Evolutionary conservation across 2,113 vertebrate genomes (phyloP).

Genomic region (Toxotes jaculatrix): DNA sequence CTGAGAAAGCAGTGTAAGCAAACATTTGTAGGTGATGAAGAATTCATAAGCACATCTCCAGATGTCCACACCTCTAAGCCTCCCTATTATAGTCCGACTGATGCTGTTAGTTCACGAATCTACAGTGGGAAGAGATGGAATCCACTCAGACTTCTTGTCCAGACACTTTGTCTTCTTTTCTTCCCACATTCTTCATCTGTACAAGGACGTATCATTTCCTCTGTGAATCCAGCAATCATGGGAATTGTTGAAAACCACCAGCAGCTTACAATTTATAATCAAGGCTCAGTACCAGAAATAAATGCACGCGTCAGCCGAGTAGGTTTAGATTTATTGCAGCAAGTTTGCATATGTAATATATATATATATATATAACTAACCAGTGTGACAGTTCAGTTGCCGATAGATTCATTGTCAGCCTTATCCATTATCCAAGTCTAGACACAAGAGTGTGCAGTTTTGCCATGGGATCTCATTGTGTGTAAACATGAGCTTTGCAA

Average conservation of each 20-base stretch:
- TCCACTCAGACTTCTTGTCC: slow-evolving; percentile 66
- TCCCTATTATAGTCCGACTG: slow-evolving; percentile 56
- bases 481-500: slow-evolving; percentile 46
- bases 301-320: slow-evolving; percentile 54
- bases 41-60: slow-evolving; percentile 81
- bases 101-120: slow-evolving; percentile 43
- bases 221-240: slow-evolving; percentile 71
- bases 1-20: slow-evolving; percentile 88
- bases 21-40: slow-evolving; percentile 55
- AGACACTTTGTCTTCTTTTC: slow-evolving; percentile 68
- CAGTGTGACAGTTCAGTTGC: slow-evolving; percentile 44
- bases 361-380: slow-evolving; percentile 47
- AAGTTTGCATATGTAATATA: slow-evolving; percentile 41
- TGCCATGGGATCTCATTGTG: slow-evolving; percentile 23
- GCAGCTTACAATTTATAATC: slow-evolving; percentile 65
- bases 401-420: slow-evolving; percentile 33
- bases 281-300: slow-evolving; percentile 58
- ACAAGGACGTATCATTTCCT: slow-evolving; percentile 58
- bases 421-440: slow-evolving; percentile 35
- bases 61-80: slow-evolving; percentile 80
- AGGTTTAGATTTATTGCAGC: slow-evolving; percentile 43
- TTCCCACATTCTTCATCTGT: slow-evolving; percentile 71
- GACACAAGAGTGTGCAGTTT: slow-evolving; percentile 34
- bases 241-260: slow-evolving; percentile 68
- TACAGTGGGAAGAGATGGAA: slow-evolving; percentile 49